Conservation (phyloP, 1,140 invertebrate species). For the Aphelenchoides fujianensis region DNA sequence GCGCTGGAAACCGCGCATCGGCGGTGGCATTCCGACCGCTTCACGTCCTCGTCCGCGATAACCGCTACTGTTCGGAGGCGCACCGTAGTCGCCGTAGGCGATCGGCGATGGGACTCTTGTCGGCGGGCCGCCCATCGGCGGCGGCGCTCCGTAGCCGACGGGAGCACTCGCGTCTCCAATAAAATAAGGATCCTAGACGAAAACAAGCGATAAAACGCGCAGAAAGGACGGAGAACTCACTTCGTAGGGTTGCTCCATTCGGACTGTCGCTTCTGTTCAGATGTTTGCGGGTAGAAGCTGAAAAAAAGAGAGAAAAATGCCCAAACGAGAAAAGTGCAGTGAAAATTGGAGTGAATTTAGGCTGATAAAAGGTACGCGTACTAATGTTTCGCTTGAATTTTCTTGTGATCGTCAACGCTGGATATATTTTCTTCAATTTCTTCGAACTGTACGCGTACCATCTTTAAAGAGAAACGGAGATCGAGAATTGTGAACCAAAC, state of each 20-base stretch:
- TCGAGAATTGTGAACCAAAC: too few relatives aligned
- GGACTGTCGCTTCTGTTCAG: background rate
- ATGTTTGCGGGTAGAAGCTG: background rate
- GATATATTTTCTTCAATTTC: too few relatives aligned
- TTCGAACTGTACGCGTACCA: background rate
- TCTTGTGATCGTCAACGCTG: too few relatives aligned
- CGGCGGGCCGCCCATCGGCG: background rate
- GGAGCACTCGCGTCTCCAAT: background rate
- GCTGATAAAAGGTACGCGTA: background rate
- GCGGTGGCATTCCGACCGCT: background rate
- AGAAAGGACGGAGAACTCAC: background rate
- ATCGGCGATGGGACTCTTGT: too few relatives aligned
- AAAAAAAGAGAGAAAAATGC: too few relatives aligned
- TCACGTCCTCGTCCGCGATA: background rate
- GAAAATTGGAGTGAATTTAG: too few relatives aligned
- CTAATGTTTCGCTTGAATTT: background rate
- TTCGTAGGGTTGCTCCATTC: background rate
- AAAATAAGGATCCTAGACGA: background rate
- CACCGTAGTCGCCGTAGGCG: conserved; percentile 13
- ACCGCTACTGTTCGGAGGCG: background rate
- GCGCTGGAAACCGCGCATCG: background rate
- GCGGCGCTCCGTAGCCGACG: background rate
- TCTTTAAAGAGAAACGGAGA: too few relatives aligned
- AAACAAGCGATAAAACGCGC: background rate
- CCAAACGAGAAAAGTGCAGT: too few relatives aligned